Base-by-base conservation (phyloP, 2,888 invertebrate genomes). In the Lamellibrachia columna region DNA sequence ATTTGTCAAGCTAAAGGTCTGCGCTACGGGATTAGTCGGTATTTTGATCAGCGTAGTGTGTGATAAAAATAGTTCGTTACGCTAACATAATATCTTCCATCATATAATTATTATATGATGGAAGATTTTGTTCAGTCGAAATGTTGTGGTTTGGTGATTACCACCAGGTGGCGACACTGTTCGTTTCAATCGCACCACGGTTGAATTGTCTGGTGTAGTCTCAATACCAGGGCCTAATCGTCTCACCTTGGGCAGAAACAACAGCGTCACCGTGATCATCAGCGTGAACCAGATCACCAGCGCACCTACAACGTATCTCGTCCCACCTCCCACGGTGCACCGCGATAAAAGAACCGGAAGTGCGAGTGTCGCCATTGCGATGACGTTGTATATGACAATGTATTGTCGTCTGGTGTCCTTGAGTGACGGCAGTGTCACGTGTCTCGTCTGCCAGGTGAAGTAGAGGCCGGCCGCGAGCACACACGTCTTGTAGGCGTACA, bases 171-270 rank as follows among this genome's bases (percentile, higher is more conserved):
- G 40, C 40, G 40, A 40, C 40, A 40, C 40, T 40, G 40, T 40
- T 40, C 40, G 40, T 40, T 40, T 40, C 40, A 40, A 40, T 40
- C 40, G 40, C 40, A 40, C 40, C 40, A 40, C 40, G 40, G 40
- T 40, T 40, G 40, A 40, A 40, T 40, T 40, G 40, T 40, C 40
- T 40, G 40, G 40, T 11, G 40, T 22, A 91, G 28, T 28, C 15
- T 52, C 9, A 11, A 53, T 9, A 53, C 9, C 55, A 52, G 3
- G 75, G 6, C 75, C 22, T 75, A 15, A 22, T 9, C 22, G 1
- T 22, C 93, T 53, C 60, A 94, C 94, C 93, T 93, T 94, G 22
- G 93, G 93, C 11, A 94, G 52, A 58, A 93, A 94, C 9, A 92
- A 90, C 9, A 94, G 53, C 22, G 93, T 93, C 1, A 94, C 90